These are phyloP conservation scores for Pyralis farinalis DNA, from an alignment of 2,888 invertebrate genomes.

Conservation along the genomic window DNA sequence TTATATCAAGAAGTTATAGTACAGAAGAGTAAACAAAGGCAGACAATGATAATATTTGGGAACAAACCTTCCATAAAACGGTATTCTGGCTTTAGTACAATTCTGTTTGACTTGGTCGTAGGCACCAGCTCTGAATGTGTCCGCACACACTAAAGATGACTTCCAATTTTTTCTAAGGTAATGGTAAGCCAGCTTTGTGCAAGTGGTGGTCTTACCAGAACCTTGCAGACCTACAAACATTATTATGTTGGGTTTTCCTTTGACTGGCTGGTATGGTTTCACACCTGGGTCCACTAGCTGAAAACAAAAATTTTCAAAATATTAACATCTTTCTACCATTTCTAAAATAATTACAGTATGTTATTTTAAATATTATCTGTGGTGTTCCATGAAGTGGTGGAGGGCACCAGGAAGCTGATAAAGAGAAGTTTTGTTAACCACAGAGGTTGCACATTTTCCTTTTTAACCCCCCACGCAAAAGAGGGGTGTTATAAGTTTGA, in stretches of 20 bases:
- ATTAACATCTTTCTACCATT: no score
- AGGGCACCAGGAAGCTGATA: no score
- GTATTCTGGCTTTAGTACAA: constrained; percentile 99
- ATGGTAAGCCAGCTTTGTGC: constrained; percentile 99
- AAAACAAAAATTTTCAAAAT: constrained; percentile 19
- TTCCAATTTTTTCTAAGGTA: constrained; percentile 99
- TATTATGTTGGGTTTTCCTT: constrained; percentile 96
- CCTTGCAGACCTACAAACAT: constrained; percentile 99
- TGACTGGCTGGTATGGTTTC: constrained; percentile 96
- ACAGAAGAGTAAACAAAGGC: no score
- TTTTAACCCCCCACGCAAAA: no score
- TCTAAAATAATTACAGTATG: no score
- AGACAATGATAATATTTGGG: no score
- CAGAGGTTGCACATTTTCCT: no score
- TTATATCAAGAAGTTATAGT: no score
- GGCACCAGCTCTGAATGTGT: constrained; percentile 99
- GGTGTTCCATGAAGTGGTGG: no score
- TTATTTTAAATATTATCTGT: no score
- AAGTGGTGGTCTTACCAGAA: constrained; percentile 99
- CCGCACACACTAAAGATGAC: constrained; percentile 98
- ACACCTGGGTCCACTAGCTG: constrained; percentile 98
- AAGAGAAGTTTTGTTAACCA: no score
- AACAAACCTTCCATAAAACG: constrained; percentile 96
- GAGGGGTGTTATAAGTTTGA: no score
- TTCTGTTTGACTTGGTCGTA: constrained; percentile 99